Evolutionary conservation across 2,113 vertebrate species (phyloP), one percentile per base, ranked within the genome.

Genomic region (Oreochromis tanganicae): DNA sequence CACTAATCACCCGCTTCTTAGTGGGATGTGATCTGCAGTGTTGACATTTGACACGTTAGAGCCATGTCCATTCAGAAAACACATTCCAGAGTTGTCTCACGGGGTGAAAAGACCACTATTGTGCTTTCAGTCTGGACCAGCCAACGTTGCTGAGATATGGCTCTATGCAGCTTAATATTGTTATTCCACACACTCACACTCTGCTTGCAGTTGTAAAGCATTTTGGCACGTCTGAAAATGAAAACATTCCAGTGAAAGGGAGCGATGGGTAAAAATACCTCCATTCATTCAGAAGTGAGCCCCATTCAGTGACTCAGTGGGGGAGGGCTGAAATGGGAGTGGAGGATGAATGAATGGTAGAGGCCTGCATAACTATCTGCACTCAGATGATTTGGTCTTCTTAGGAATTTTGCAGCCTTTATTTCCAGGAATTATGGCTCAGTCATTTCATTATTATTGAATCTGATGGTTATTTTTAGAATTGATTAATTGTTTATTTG

Each of bases 201-300:
- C 81, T 88, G 81, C 43, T 63, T 71, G 89, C 73, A 92, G 89
- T 89, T 89, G 84, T 84, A 66, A 78, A 87, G 85, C 27, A 59
- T 90, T 94, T 92, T 95, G 94, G 91, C 94, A 89, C 52, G 34
- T 90, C 52, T 79, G 41, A 90, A 92, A 95, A 95, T 89, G 85
- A 95, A 95, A 95, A 94, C 94, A 95, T 95, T 94, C 92, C 91
- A 46, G 73, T 91, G 87, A 88, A 91, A 87, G 83, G 87, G 87
- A 50, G 36, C 43, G 61, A 91, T 88, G 83, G 68, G 83, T 89
- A 92, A 92, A 94, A 94, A 94, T 92, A 94, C 91, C 80, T 90
- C 88, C 89, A 93, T 95, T 95, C 94, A 94, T 93, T 87, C 85
- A 86, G 41, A 48, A 12, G 55, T n/a, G 73, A 83, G 63, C 29